A percentile compares a stretch with the other conserved stretches of the same genome.
Conservation (phyloP, 2,888 invertebrate species). For the Barypeithes pellucidus region DNA sequence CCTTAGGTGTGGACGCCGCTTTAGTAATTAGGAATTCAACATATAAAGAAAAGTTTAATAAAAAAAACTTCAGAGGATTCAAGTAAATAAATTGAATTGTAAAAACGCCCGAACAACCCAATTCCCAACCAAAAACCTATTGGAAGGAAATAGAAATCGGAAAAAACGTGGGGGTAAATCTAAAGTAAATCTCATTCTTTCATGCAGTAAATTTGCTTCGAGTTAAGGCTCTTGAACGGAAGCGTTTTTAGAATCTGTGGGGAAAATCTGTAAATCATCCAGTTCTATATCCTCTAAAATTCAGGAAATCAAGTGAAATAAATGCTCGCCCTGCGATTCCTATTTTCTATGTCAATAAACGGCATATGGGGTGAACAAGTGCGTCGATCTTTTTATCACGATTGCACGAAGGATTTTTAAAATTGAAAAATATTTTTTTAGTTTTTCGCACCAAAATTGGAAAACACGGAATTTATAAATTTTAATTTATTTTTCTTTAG, state of each 20-base stretch:
- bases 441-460: too few species aligned
- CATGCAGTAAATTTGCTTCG: conserved; percentile 12
- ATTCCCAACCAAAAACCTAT: conserved; percentile 16
- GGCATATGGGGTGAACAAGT: not conserved
- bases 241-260: conserved; percentile 8
- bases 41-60: too few species aligned
- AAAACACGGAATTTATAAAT: too few species aligned
- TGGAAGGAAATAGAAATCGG: conserved; percentile 10
- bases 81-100: conserved; percentile 25
- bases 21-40: too few species aligned
- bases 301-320: conserved; percentile 9
- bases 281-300: conserved; percentile 10
- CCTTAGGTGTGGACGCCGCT: too few species aligned
- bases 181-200: conserved; percentile 13
- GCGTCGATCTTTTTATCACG: not conserved
- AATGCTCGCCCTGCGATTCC: not conserved
- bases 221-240: conserved; percentile 7
- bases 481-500: too few species aligned
- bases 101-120: conserved; percentile 5
- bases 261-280: conserved; percentile 24
- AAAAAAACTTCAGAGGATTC: too few species aligned
- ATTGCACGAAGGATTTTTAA: not conserved
- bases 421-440: too few species aligned
- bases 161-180: too few species aligned
- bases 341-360: not conserved